phyloP scores from a whole-genome alignment of 2,797 vertebrate genomes.

The Scarus forsteni region DNA sequence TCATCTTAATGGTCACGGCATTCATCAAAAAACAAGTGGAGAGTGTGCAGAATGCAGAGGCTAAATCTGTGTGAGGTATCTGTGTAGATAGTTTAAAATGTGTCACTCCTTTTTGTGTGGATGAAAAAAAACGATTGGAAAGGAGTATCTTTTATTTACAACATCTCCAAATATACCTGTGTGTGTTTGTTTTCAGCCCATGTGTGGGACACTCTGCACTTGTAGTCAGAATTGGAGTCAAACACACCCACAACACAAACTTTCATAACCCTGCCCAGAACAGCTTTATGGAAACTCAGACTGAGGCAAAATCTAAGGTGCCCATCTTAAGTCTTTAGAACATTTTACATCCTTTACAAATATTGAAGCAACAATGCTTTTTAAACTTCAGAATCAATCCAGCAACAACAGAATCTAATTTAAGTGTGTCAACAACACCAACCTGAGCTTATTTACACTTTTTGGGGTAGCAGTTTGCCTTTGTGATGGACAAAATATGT shows the following conservation, averaged over 20 bases:
- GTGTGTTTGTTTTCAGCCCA: conserved; percentile 37
- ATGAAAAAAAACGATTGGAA: conserved; percentile 20
- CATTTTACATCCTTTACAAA: conserved; percentile 43
- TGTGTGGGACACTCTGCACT: conserved; percentile 60
- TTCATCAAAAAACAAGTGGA: conserved; percentile 14
- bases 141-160: conserved; percentile 12
- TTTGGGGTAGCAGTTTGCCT: no score
- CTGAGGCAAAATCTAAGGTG: conserved; percentile 37
- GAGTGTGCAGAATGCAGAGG: background rate
- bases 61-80: background rate
- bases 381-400: conserved; percentile 34
- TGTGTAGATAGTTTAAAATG: background rate
- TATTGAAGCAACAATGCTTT: conserved; percentile 27
- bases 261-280: conserved; percentile 58
- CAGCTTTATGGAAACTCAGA: conserved; percentile 44
- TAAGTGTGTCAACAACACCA: background rate
- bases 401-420: conserved; percentile 6
- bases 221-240: conserved; percentile 57
- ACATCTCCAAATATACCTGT: conserved; percentile 53
- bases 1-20: conserved; percentile 20
- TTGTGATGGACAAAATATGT: no score
- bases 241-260: conserved; percentile 54
- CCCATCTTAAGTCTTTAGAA: conserved; percentile 42
- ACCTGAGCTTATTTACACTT: background rate
- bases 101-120: background rate